Base-by-base conservation (phyloP, 2,888 invertebrate species). In the Pristionchus arcanus region DNA sequence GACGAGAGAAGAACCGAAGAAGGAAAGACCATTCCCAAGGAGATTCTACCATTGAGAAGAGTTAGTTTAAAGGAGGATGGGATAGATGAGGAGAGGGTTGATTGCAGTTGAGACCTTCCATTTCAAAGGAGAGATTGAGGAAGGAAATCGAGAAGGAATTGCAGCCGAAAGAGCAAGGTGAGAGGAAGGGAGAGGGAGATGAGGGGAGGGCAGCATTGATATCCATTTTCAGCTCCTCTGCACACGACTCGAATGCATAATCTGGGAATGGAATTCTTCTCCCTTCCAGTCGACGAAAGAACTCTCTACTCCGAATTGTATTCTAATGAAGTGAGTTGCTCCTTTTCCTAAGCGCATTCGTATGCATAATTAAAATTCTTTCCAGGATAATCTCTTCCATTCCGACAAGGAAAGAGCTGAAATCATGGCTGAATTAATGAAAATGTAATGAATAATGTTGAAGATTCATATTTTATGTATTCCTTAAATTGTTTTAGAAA, bases 31-130 rank as follows among this genome's bases (percentile, higher is more conserved):
- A 28, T 53, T 28, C 83, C 83, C 11, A n/a, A 49, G 25, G 53
- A 83, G 83, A 83, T 83, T 28, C 42, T 83, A n/a, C 83, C 83
- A 28, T 31, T 83, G 19, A 83, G 83, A 83, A 53, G 55, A 31
- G 83, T 83, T 21, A 19, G 53, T n/a, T 31, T 28, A 31, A 3
- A 25, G 55, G 53, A 55, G 9, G 49, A 28, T 19, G 83, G 83
- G 16, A 55, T 0, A 55, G 15, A n/a, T 37, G 21, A 42, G 25
- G 19, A 21, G 37, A 21, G 31, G 9, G 5, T 2, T 71, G 16
- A 13, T 83, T 83, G 53, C 55, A 83, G 83, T 13, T 53, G 31
- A 25, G 31, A 55, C 53, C 31, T 25, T 37, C 53, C 21, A n/a
- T 53, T 21, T 53, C 83, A 31, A 83, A 83, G 83, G 83, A 83